A percentile compares a stretch with the other conserved stretches of the same genome.
Conservation (phyloP, 2,113 vertebrate species). For the Rhynchopsitta pachyrhyncha region DNA sequence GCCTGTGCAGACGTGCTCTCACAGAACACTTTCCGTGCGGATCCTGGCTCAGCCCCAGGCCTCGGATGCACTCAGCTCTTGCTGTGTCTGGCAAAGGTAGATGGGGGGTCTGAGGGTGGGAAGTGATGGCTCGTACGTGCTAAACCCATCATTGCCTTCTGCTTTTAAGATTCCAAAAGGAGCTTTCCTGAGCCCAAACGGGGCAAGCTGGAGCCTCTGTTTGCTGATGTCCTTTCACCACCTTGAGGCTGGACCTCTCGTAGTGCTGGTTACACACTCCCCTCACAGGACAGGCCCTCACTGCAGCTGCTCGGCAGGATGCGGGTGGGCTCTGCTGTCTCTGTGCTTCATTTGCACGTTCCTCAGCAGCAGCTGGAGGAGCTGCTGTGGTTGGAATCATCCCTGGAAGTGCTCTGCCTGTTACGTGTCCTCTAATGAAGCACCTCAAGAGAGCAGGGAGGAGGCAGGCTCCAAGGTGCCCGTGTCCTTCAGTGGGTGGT, state of each 20-base stretch:
- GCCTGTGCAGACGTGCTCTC: slow-evolving; percentile 9
- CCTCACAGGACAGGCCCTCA: background rate
- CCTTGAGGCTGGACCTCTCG: slow-evolving; percentile 9
- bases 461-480: background rate
- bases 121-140: background rate
- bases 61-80: background rate
- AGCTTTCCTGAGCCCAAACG: background rate
- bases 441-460: background rate
- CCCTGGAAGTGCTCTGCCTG: background rate
- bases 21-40: slow-evolving; percentile 9
- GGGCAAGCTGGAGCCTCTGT: background rate
- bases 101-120: background rate
- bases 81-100: background rate
- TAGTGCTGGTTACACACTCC: background rate
- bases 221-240: background rate
- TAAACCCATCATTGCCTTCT: background rate
- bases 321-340: background rate
- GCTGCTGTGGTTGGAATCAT: background rate
- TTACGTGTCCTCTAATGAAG: background rate
- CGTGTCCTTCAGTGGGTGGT: background rate
- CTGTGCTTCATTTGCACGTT: slow-evolving; percentile 9
- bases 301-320: background rate
- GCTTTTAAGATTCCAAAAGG: background rate
- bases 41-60: slow-evolving; percentile 10
- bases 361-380: background rate